These are phyloP conservation scores for Gracilinanus agilis DNA, from an alignment of 2,113 vertebrate genomes.

Conservation along the genomic window DNA sequence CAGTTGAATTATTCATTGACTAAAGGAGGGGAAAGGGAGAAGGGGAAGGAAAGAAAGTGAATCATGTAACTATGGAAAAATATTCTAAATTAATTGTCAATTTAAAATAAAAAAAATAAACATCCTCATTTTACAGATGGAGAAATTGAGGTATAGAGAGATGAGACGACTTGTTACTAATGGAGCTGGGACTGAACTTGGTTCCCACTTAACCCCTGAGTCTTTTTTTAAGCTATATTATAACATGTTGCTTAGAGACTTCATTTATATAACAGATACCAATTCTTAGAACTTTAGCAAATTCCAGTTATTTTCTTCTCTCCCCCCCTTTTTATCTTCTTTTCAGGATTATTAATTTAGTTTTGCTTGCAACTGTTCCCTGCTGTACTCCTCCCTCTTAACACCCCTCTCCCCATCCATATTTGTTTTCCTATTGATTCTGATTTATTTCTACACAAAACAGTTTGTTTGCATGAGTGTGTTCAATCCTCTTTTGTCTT, in stretches of 20 bases:
- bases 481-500: neutral
- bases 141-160: neutral
- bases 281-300: neutral
- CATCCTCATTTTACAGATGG: no score
- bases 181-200: no score
- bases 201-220: neutral
- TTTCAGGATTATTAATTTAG: neutral
- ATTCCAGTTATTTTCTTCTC: neutral
- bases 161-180: neutral
- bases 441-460: neutral
- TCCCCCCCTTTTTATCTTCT: neutral
- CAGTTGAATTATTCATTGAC: no score
- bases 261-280: neutral
- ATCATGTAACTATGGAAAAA: no score
- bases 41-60: no score
- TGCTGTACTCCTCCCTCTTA: neutral
- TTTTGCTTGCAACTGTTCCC: neutral
- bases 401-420: neutral
- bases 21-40: no score
- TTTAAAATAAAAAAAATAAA: no score
- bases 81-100: no score
- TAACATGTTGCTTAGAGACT: neutral
- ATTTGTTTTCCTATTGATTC: neutral
- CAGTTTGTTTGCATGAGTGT: no score
- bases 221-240: neutral